Conservation (phyloP, 2,888 invertebrate species). For the Mimumesa dahlbomi region DNA sequence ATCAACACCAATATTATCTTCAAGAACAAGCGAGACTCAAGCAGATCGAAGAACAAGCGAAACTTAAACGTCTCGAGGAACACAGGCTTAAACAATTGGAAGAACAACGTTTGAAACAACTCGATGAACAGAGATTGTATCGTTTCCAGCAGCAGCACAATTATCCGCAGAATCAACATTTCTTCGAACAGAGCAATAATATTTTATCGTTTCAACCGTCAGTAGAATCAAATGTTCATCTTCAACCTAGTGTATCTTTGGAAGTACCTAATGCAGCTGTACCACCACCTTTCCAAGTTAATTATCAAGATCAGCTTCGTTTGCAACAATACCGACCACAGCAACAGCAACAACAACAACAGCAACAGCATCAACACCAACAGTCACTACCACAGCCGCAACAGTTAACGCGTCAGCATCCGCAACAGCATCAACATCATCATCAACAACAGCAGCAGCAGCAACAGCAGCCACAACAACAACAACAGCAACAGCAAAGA, state of each 20-base stretch:
- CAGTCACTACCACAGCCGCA: constrained; percentile 72
- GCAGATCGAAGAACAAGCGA: constrained; percentile 69
- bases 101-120: constrained; percentile 51
- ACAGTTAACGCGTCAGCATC: constrained; percentile 58
- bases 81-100: constrained; percentile 69
- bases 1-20: constrained; percentile 72
- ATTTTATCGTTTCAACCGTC: constrained; percentile 63
- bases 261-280: constrained; percentile 71
- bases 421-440: constrained; percentile 68
- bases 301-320: constrained; percentile 65
- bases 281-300: constrained; percentile 68
- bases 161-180: constrained; percentile 58
- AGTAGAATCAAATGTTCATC: constrained; percentile 62
- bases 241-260: constrained; percentile 74
- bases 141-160: constrained; percentile 70
- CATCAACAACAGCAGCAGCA: constrained; percentile 73
- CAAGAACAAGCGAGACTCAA: constrained; percentile 72
- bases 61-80: constrained; percentile 74
- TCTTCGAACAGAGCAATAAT: constrained; percentile 65
- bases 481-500: constrained; percentile 73
- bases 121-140: constrained; percentile 80
- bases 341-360: constrained; percentile 59
- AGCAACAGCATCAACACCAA: constrained; percentile 56
- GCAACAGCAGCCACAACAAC: constrained; percentile 72
- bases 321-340: constrained; percentile 57